Evolutionary conservation across 2,888 invertebrate genomes (phyloP), one percentile per base, ranked within the genome.

Genomic region (Folsomia manolachei): DNA sequence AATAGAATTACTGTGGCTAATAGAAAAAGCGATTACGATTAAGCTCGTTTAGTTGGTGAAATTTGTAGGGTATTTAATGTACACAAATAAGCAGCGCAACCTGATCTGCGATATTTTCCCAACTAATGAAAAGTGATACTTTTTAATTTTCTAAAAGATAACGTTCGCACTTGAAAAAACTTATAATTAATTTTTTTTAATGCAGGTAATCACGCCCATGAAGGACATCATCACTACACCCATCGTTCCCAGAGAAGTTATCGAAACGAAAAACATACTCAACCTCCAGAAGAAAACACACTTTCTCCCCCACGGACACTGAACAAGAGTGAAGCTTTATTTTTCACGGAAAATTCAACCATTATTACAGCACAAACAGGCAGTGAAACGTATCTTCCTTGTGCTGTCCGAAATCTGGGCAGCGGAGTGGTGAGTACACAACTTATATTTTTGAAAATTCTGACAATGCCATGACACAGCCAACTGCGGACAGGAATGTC

Each of bases 321-420:
- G 19, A 75, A 75, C 67, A 75, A 69, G 63, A 63, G 75, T 24
- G 80, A 80, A 53, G 77, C 79, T 60, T 69, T 83, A 72, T 94
- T 94, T 83, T 90, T 89, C 66, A 93, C 93, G 1, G 91, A 91
- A 82, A 94, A 94, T 83, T 91, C 91, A 76, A 92, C 92, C 0
- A 85, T 90, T 61, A 89, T 94, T 83, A 91, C 90, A 75, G 91
- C 93, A 81, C 94, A 94, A 85, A 91, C 90, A 52, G 93, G 93
- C 18, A 92, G 92, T 74, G 73, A 73, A 0, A 92, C 93, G 9
- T 88, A 91, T 74, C 87, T 94, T 77, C 93, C 93, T 1, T 94
- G 94, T 84, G 88, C 91, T 76, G 92, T 94, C 78, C 90, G 90
- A 83, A 92, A 93, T 83, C 90, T 93, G 81, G 93, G 93, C 69